Base-by-base conservation (phyloP, 1,140 invertebrate genomes). In the Aricia agestis region DNA sequence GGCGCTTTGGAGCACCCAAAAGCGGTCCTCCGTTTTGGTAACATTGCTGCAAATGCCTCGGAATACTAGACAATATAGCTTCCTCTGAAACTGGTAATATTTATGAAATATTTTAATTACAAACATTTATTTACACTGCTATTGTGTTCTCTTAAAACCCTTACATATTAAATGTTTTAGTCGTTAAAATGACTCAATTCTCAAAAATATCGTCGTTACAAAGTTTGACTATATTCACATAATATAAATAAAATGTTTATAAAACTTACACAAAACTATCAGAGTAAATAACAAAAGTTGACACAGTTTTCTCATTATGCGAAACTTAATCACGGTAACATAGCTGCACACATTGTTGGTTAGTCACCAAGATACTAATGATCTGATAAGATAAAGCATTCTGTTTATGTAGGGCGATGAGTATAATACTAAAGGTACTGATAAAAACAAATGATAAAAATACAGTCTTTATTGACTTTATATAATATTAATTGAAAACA, bases 31-130 rank as follows among this genome's bases (percentile, higher is more conserved):
- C 85, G 57, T 79, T 82, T 57, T 79, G 83, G 72, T 94, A 94
- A 74, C 94, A 94, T 81, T 90, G 79, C 65, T 83, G 70, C 25
- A 94, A 77, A 65, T 92, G 80, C 7, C 78, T 69, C 1, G 93
- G 93, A 70, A 94, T 86, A 66, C 88, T 86, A 32, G 90, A 81
- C 17, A 90, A 82, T 41, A 89, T 66, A 6, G 74, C 78, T 66
- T 78, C 75, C 67, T 84, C 73, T 9, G 74, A 68, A 69, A 73
- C 80, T 83, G 73, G 0, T 32, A 41, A 5, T 15, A 57, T 36
- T 52, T 52, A n/a, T 59, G 25, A 41, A 15, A 45, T 13, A 45
- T 18, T 70, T 52, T 36, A 9, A 2, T 36, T 36, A 7, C 36
- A 36, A 5, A 36, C 5, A 36, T 36, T 36, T 6, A 9, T 7